Percentiles rank a stretch among this genome's conserved stretches.
These are phyloP conservation scores for Ginglymostoma cirratum DNA, from an alignment of 2,113 vertebrate genomes.

Conservation along the genomic window DNA sequence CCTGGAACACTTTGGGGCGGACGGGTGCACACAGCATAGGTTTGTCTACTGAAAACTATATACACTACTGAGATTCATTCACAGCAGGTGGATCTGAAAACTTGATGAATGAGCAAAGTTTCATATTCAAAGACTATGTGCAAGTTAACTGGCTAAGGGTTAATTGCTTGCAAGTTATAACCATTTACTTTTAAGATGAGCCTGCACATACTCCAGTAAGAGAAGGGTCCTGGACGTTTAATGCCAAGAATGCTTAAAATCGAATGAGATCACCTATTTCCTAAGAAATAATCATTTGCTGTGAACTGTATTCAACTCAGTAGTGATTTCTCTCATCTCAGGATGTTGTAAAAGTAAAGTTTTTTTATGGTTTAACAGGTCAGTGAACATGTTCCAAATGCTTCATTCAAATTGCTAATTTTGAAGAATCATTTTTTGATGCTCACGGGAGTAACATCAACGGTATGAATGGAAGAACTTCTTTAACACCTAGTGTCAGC, in stretches of 20 bases:
- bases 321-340: not conserved
- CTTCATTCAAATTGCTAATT: not conserved
- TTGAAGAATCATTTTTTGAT: not conserved
- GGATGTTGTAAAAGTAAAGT: not conserved
- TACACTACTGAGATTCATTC: not conserved
- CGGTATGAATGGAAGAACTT: not conserved
- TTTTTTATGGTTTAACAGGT: not conserved
- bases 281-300: constrained; percentile 39
- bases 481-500: not conserved
- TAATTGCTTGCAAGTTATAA: constrained; percentile 46
- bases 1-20: not conserved
- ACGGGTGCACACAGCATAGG: not conserved
- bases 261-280: not conserved
- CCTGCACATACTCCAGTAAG: constrained; percentile 38
- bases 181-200: constrained; percentile 39
- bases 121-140: not conserved
- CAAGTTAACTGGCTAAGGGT: not conserved
- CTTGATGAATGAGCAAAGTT: not conserved
- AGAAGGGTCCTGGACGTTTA: constrained; percentile 39
- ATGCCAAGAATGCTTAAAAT: not conserved
- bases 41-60: not conserved
- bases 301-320: constrained; percentile 4
- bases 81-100: not conserved
- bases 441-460: not conserved
- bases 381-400: not conserved